Conservation (phyloP, 2,888 invertebrate genomes). For the Hypena proboscidalis region DNA sequence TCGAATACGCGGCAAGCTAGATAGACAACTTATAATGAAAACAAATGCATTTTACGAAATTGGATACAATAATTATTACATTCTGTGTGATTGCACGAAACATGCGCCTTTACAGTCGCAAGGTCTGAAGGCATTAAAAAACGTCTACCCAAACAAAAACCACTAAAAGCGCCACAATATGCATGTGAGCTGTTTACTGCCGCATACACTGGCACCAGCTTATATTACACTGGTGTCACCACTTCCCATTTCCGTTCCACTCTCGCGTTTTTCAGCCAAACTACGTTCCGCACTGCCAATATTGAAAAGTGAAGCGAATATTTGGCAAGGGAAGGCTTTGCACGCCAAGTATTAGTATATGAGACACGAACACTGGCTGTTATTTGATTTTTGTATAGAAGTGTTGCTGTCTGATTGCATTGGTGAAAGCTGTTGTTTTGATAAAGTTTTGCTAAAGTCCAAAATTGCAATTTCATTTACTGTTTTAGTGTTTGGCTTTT, state of each 20-base stretch:
- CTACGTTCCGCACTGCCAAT: slow-evolving; percentile 60
- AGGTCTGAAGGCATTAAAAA: slow-evolving; percentile 30
- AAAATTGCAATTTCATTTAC: no score
- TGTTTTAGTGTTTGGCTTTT: no score
- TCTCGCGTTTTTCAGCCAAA: slow-evolving; percentile 66
- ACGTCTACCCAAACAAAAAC: slow-evolving; percentile 55
- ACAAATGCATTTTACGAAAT: no score
- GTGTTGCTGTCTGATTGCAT: no score
- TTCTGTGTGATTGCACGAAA: no score
- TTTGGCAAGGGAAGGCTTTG: slow-evolving; percentile 59
- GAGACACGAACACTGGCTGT: slow-evolving; percentile 16
- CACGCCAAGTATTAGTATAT: slow-evolving; percentile 47
- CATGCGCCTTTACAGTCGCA: no score
- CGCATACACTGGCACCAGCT: slow-evolving; percentile 43
- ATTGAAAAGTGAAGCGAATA: slow-evolving; percentile 58
- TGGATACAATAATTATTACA: no score
- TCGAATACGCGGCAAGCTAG: no score
- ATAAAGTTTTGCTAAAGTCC: no score
- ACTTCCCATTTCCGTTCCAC: slow-evolving; percentile 66
- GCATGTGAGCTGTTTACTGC: slow-evolving; percentile 59
- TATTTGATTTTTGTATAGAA: no score
- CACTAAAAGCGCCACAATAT: slow-evolving; percentile 53
- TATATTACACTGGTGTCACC: slow-evolving; percentile 64
- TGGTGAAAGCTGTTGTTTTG: no score
- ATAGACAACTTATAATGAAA: no score